phyloP scores from a whole-genome alignment of 2,113 vertebrate species.

The Sturnira hondurensis region DNA sequence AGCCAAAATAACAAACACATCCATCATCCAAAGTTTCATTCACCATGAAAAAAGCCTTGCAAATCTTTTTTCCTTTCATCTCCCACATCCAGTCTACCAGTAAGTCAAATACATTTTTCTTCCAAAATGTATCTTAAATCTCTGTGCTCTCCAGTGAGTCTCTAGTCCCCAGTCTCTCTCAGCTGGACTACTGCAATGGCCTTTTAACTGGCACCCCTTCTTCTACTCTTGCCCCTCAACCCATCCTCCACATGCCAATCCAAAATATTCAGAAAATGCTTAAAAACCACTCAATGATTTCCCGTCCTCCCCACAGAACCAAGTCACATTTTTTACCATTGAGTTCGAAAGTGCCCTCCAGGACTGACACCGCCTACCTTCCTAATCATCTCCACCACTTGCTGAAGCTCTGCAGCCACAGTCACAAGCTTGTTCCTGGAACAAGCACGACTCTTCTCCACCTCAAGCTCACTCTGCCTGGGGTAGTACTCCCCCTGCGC shows the following conservation, averaged over 20 bases:
- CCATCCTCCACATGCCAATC: background rate
- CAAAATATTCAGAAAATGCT: background rate
- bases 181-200: background rate
- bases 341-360: background rate
- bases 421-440: background rate
- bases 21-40: background rate
- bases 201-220: background rate
- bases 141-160: background rate
- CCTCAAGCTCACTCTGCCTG: background rate
- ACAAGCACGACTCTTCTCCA: background rate
- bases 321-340: background rate
- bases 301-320: background rate
- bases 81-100: background rate
- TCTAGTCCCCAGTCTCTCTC: background rate
- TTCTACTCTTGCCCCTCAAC: background rate
- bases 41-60: background rate
- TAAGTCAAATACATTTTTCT: constrained; percentile 9
- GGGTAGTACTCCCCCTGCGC: background rate
- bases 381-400: background rate
- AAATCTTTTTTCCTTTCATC: background rate
- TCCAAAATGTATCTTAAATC: background rate
- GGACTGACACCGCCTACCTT: background rate
- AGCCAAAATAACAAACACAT: background rate
- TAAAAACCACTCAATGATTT: background rate
- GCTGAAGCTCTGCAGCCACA: background rate